Percentiles rank a stretch among this genome's conserved stretches.
phyloP scores from a whole-genome alignment of 2,797 vertebrate genomes.

The Sparidentex hasta region DNA sequence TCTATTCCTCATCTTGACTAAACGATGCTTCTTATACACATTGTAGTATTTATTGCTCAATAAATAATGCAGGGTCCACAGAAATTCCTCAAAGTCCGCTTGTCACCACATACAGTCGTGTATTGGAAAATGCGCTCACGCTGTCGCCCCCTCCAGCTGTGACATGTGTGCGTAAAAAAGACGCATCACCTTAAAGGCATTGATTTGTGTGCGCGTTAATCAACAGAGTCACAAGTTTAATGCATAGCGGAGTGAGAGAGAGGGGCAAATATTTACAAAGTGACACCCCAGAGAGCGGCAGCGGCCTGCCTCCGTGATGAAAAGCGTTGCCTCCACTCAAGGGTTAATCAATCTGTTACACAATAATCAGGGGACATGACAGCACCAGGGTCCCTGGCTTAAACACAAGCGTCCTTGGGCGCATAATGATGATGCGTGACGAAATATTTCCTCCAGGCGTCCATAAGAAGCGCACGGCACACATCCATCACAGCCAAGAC shows the following conservation, averaged over 20 bases:
- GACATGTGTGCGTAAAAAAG: slow-evolving; percentile 48
- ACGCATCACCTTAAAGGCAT: slow-evolving; percentile 37
- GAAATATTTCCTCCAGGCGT: slow-evolving; percentile 68
- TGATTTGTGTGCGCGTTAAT: slow-evolving; percentile 44
- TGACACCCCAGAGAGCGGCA: slow-evolving; percentile 41
- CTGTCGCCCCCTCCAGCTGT: neutral
- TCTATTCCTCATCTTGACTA: slow-evolving; percentile 20
- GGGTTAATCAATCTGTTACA: slow-evolving; percentile 79
- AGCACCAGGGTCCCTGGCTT: slow-evolving; percentile 59
- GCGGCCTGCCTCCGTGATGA: slow-evolving; percentile 42
- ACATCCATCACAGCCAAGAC: slow-evolving; percentile 65
- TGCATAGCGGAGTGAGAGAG: slow-evolving; percentile 24
- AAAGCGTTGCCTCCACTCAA: slow-evolving; percentile 58
- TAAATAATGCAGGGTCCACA: slow-evolving; percentile 45
- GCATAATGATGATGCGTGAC: slow-evolving; percentile 72
- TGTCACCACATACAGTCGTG: slow-evolving; percentile 18
- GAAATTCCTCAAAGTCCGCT: slow-evolving; percentile 20
- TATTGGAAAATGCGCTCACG: slow-evolving; percentile 14
- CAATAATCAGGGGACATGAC: slow-evolving; percentile 73
- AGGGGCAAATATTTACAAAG: slow-evolving; percentile 64
- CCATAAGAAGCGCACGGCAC: slow-evolving; percentile 35
- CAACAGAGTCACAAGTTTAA: slow-evolving; percentile 57
- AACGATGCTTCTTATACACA: slow-evolving; percentile 21
- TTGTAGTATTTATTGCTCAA: slow-evolving; percentile 16
- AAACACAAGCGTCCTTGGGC: slow-evolving; percentile 63